Evolutionary conservation across 2,113 vertebrate genomes (phyloP), one percentile per base, ranked within the genome.

Genomic region (Pheucticus melanocephalus): DNA sequence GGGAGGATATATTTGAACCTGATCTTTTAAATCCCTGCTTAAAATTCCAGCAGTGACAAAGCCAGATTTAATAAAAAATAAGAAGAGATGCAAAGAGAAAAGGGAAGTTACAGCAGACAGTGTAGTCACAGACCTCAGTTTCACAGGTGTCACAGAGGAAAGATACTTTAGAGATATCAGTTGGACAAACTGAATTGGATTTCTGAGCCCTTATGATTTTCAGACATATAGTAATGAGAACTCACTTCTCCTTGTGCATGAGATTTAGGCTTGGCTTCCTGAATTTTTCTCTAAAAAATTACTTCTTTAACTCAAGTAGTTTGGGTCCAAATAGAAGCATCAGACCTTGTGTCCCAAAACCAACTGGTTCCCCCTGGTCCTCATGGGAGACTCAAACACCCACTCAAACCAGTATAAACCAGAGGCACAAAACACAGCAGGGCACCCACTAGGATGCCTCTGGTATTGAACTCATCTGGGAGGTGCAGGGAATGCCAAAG

Each of bases 361-460:
- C 47, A 69, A 9, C 39, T 40, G 1, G 0, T 22, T 45, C 4
- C 19, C 59, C 33, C n/a, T 47, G 28, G 40, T 65, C 45, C 25
- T 76, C 68, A 37, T 4, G 4, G 25, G 7, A 40, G 40, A 60
- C 18, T 60, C 24, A 53, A 69, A 57, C 48, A 79, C 22, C 30
- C 63, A 51, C 45, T 44, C 31, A 65, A 64, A 73, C 27, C 50
- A 66, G 42, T 7, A 45, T 4, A 33, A 42, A 73, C 15, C 44
- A 13, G 37, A 80, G 6, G 18, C 24, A 57, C 23, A 70, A 60
- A 83, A 61, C 30, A 50, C 25, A 70, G 40, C 72, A 75, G 6
- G 10, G 12, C 39, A 48, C 24, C 16, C 2, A 18, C 10, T 47
- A 44, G 42, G 21, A 77, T 5, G 7, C 15, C 47, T 25, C 42